phyloP scores from a whole-genome alignment of 2,797 vertebrate species.

The Lepus townsendii region DNA sequence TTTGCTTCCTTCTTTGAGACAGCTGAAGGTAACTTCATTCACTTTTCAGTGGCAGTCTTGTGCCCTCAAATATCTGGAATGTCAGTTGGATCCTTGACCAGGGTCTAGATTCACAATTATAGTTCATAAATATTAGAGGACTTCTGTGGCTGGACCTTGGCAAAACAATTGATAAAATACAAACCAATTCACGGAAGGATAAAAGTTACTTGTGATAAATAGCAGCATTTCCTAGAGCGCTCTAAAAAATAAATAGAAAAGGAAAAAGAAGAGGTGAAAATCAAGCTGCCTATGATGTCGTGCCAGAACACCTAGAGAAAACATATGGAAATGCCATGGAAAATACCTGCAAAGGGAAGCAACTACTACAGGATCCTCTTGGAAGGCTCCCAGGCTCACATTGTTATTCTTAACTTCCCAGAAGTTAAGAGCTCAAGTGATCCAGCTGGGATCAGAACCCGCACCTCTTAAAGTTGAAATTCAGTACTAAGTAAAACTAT shows the following conservation, averaged over 20 bases:
- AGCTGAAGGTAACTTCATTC: not conserved
- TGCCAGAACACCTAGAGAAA: not conserved
- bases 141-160: not conserved
- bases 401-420: conserved; percentile 47
- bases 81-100: not conserved
- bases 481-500: conserved; percentile 4
- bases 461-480: conserved; percentile 62
- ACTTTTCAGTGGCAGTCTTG: not conserved
- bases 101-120: not conserved
- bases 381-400: not conserved
- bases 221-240: not conserved
- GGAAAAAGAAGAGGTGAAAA: not conserved
- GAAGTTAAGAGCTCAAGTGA: conserved; percentile 53
- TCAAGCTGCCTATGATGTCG: not conserved
- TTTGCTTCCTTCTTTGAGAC: not conserved
- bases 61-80: conserved; percentile 12
- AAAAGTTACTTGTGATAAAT: not conserved
- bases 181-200: not conserved
- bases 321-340: not conserved
- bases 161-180: not conserved
- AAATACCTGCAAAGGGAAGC: conserved; percentile 26
- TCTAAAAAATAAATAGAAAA: conserved; percentile 30
- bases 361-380: not conserved
- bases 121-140: not conserved
- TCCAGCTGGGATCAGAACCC: conserved; percentile 27